Evolutionary conservation across 2,113 vertebrate genomes (phyloP), one percentile per base, ranked within the genome.

Genomic region (Microtus richardsoni): DNA sequence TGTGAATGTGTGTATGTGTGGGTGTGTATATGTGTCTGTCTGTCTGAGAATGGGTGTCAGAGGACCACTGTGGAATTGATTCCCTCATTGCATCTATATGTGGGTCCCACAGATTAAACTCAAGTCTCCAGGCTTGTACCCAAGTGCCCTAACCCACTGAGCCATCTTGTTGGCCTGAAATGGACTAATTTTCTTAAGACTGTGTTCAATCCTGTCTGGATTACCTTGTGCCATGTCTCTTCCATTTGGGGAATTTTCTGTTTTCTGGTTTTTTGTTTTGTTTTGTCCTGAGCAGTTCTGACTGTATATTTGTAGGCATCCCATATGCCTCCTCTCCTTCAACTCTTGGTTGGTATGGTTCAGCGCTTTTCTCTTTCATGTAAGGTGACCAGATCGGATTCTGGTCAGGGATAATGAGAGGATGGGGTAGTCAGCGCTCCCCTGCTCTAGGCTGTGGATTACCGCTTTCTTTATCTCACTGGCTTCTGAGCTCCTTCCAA

Each of bases 331-430:
- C 3, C 47, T 19, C 30, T 66, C 30, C 13, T 44, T 28, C 1
- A 47, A 24, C 33, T 13, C 19, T 12, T 54, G 10, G 86, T 8
- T 95, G 41, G 49, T 52, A 11, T 16, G 86, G 88, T 74, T 86
- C 52, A 49, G n/a, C 84, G 47, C 54, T 85, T 70, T 89, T 60
- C 41, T 73, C 88, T 73, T 49, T 83, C 54, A 83, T 49, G 30
- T 16, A 82, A 94, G 60, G 68, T 78, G 77, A 79, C 1, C 39
- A 93, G 70, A 88, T 19, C 11, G 36, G 68, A 68, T 85, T 87
- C 58, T 60, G 85, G 80, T 44, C 75, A 92, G 70, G 80, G 75
- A 80, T 30, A 30, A 2, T 16, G 39, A 88, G 39, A 96, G 44
- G 7, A 77, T 39, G 84, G 10, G 44, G 41, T 3, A 0, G 52